Evolutionary conservation across 2,888 invertebrate species (phyloP), one percentile per base, ranked within the genome.

Genomic region (Anorthoa munda): DNA sequence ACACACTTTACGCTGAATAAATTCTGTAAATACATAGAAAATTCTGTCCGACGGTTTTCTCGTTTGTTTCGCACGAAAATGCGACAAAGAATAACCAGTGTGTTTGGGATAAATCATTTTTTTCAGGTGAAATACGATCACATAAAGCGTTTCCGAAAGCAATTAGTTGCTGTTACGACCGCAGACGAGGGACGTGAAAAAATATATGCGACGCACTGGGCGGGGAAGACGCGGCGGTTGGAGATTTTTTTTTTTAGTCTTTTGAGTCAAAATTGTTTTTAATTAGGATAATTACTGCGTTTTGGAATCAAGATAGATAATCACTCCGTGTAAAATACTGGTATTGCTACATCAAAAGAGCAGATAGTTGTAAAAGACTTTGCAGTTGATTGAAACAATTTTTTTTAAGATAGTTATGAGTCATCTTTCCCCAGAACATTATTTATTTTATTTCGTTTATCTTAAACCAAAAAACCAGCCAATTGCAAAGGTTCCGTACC

Each of bases 91-190:
- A 93, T 90, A 91, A 85, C 87, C 90, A 82, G 85, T 89, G 89
- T 90, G 89, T 88, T 89, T 89, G 78, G 86, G 83, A 93, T 95
- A 95, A 95, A 95, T 95, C 95, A 95, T 94, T 94, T 94, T 94
- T 86, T 94, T 93, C 94, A 94, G 93, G 95, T 96, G 95, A 95
- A 94, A 95, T 96, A 96, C 93, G 95, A 93, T 93, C 95, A 90
- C 94, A 95, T 95, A 95, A 95, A 95, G 90, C 95, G 93, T 95
- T 96, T 95, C 95, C 95, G 94, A 95, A 95, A 95, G 93, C 95
- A 96, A 96, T 96, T 96, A 96, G 95, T 94, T 93, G 90, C 91
- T 93, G 94, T 95, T 93, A 94, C 94, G 94, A 93, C 93, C 95
- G 90, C 92, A 91, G 91, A 91, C 92, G 92, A 90, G 92, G 91